These are phyloP conservation scores for Therioaphis trifolii DNA, from an alignment of 2,888 invertebrate genomes.

Conservation along the genomic window DNA sequence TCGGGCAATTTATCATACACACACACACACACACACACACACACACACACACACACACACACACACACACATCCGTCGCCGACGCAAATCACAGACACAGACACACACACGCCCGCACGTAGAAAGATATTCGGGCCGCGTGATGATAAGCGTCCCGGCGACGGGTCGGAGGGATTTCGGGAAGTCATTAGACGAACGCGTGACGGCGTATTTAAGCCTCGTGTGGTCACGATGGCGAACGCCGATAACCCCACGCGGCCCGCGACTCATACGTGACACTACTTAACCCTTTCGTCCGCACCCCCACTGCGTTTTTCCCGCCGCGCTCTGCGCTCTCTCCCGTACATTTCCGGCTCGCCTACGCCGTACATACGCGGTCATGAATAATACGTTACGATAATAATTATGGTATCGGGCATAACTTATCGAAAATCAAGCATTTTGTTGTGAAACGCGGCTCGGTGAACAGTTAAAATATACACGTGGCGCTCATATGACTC, in stretches of 20 bases:
- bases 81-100: background rate
- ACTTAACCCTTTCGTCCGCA: background rate
- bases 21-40: no score
- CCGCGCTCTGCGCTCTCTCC: background rate
- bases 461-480: no score
- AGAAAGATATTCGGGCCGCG: no score
- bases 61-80: background rate
- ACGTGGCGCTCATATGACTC: no score
- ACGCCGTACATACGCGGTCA: background rate
- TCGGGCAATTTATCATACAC: background rate
- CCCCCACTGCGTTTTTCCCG: background rate
- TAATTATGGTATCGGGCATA: no score
- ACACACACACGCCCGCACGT: no score
- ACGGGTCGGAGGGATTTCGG: constrained; percentile 16
- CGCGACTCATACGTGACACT: background rate
- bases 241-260: constrained; percentile 1
- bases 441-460: no score
- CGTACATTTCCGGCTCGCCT: background rate
- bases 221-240: constrained; percentile 43
- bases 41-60: no score
- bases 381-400: no score
- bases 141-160: constrained; percentile 11
- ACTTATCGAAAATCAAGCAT: no score
- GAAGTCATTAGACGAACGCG: constrained; percentile 57
- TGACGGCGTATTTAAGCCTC: constrained; percentile 35